Conservation (phyloP, 1,140 invertebrate genomes). For the Neodiprion fabricii region DNA sequence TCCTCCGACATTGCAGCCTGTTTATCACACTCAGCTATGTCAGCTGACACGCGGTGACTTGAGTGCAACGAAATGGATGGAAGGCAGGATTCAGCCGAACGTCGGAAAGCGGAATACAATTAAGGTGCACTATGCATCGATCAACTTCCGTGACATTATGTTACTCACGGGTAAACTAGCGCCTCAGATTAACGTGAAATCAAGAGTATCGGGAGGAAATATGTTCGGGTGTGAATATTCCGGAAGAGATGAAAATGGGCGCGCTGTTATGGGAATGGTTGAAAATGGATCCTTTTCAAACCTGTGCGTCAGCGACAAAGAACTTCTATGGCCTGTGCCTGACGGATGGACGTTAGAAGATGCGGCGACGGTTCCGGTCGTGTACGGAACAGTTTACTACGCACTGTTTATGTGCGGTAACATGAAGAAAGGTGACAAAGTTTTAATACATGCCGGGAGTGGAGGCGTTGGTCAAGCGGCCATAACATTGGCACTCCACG, state of each 20-base stretch:
- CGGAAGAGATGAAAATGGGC: conserved; percentile 64
- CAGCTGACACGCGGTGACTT: conserved; percentile 83
- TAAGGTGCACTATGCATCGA: conserved; percentile 68
- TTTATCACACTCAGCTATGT: conserved; percentile 79
- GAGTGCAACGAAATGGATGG: conserved; percentile 83
- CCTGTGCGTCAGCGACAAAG: conserved; percentile 64
- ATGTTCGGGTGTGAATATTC: conserved; percentile 78
- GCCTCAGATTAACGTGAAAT: conserved; percentile 65
- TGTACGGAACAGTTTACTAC: conserved; percentile 86
- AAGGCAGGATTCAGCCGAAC: conserved; percentile 60
- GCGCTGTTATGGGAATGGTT: conserved; percentile 76
- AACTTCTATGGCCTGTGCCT: conserved; percentile 80
- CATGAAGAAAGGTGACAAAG: conserved; percentile 67
- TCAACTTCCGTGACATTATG: conserved; percentile 85
- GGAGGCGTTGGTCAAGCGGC: conserved; percentile 84
- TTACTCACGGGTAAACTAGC: conserved; percentile 76
- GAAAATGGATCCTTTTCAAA: conserved; percentile 67
- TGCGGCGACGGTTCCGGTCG: conserved; percentile 86
- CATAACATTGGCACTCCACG: conserved; percentile 70
- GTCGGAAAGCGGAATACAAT: conserved; percentile 52
- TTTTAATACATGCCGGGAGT: conserved; percentile 78
- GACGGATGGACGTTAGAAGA: conserved; percentile 84
- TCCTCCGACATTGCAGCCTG: conserved; percentile 52
- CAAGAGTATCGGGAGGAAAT: conserved; percentile 67
- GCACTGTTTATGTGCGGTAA: conserved; percentile 69